Evolutionary conservation across 37 sponge, comb jelly and placozoan species (phyloP).

Genomic region (Tethya wilhelma): DNA sequence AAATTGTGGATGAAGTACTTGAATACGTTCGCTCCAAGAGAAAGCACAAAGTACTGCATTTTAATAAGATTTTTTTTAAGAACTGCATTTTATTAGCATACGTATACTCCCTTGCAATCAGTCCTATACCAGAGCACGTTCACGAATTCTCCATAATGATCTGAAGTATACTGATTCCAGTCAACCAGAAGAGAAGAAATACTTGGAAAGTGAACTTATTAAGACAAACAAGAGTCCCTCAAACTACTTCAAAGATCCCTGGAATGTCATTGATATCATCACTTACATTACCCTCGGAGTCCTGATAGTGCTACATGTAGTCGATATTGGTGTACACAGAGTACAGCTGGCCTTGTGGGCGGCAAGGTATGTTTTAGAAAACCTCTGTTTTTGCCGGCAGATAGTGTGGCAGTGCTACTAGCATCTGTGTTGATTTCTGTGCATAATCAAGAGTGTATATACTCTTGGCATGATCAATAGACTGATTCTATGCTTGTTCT

Average conservation of each 20-base stretch:
- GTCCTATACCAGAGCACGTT: neutral
- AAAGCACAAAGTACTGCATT: slow-evolving; percentile 23
- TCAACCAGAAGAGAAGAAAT: slow-evolving; percentile 30
- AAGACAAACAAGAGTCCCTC: neutral
- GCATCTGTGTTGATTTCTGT: neutral
- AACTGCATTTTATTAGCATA: neutral
- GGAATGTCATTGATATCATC: slow-evolving; percentile 56
- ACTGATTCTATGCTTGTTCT: neutral
- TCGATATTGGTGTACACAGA: slow-evolving; percentile 37
- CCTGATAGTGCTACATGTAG: slow-evolving; percentile 24
- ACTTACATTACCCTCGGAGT: slow-evolving; percentile 11
- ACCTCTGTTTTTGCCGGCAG: neutral
- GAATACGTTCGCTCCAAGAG: slow-evolving; percentile 5
- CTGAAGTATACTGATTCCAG: neutral
- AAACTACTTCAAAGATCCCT: slow-evolving; percentile 36
- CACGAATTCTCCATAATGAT: slow-evolving; percentile 1
- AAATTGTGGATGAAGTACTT: slow-evolving; percentile 23
- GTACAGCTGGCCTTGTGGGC: slow-evolving; percentile 11
- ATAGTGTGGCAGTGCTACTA: neutral
- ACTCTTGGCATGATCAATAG: no score
- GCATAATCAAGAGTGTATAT: no score
- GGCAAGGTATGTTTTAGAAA: neutral
- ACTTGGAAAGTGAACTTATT: slow-evolving; percentile 1
- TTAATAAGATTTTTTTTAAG: neutral
- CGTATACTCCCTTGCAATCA: neutral